Conservation (phyloP, 1,140 invertebrate species). For the Drosophila micromelanica region DNA sequence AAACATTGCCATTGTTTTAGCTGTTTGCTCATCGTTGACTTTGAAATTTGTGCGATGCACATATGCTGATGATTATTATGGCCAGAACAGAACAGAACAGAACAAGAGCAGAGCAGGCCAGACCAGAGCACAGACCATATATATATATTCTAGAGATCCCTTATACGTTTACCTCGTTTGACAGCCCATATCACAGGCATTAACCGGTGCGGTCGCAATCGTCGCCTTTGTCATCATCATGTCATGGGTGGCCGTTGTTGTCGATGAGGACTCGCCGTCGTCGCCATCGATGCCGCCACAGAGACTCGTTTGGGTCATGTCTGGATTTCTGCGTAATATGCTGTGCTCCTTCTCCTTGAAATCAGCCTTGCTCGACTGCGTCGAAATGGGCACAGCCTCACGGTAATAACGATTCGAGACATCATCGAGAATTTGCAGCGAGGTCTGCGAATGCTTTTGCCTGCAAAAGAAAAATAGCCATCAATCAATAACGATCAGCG, state of each 20-base stretch:
- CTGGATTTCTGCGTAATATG: conserved; percentile 71
- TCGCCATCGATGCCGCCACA: conserved; percentile 52
- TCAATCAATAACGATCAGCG: not conserved
- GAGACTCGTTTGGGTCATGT: conserved; percentile 72
- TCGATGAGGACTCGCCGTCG: conserved; percentile 67
- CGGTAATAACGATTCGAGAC: conserved; percentile 80
- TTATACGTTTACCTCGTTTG: conserved; percentile 72
- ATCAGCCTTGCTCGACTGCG: conserved; percentile 66
- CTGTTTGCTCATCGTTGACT: conserved; percentile 68
- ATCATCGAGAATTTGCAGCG: conserved; percentile 81
- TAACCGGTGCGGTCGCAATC: conserved; percentile 57
- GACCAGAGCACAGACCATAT: not conserved
- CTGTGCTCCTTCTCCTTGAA: conserved; percentile 81
- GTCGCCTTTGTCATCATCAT: conserved; percentile 62
- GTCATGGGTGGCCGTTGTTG: conserved; percentile 72
- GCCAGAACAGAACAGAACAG: not conserved
- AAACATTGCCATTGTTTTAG: conserved; percentile 66
- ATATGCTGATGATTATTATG: conserved; percentile 28
- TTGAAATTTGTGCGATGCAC: conserved; percentile 59
- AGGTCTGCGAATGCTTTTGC: conserved; percentile 81
- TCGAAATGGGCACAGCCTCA: conserved; percentile 72
- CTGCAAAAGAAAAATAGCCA: conserved; percentile 36
- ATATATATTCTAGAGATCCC: not conserved
- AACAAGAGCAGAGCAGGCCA: no score
- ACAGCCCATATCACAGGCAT: conserved; percentile 84